These are phyloP conservation scores for Pantelozetes paolii DNA, from an alignment of 2,888 invertebrate genomes.

Conservation along the genomic window DNA sequence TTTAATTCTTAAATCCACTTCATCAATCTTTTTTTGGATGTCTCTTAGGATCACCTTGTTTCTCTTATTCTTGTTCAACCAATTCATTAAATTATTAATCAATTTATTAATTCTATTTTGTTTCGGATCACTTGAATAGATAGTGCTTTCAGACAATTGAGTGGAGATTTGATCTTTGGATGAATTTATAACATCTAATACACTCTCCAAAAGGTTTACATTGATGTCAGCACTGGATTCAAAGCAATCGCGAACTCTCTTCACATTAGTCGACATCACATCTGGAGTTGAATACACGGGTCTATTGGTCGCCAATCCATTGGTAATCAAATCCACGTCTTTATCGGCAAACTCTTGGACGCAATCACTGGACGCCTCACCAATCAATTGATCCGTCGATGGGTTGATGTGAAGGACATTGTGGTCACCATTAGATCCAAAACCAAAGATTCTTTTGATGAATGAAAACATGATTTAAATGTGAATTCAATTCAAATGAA, in stretches of 20 bases:
- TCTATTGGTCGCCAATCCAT: background rate
- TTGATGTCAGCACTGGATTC: too few species aligned
- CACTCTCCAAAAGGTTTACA: background rate
- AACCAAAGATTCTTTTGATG: too few species aligned
- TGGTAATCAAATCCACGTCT: background rate
- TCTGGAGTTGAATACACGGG: slow-evolving; percentile 14
- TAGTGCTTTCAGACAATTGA: background rate
- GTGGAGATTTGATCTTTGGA: background rate
- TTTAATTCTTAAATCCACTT: slow-evolving; percentile 14
- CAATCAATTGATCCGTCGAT: background rate
- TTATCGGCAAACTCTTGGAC: too few species aligned
- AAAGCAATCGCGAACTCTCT: too few species aligned
- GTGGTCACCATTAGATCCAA: too few species aligned
- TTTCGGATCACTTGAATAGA: background rate
- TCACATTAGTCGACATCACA: background rate
- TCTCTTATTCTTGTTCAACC: background rate
- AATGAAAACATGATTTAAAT: too few species aligned
- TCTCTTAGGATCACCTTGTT: background rate
- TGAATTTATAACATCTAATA: background rate
- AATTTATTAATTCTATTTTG: background rate
- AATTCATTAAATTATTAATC: background rate
- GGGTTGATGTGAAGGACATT: too few species aligned
- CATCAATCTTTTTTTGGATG: background rate
- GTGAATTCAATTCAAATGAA: too few species aligned
- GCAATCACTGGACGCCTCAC: too few species aligned